A percentile compares a stretch with the other conserved stretches of the same genome.
phyloP scores from a whole-genome alignment of 1,140 invertebrate genomes.

The Drosophila ohnishii region DNA sequence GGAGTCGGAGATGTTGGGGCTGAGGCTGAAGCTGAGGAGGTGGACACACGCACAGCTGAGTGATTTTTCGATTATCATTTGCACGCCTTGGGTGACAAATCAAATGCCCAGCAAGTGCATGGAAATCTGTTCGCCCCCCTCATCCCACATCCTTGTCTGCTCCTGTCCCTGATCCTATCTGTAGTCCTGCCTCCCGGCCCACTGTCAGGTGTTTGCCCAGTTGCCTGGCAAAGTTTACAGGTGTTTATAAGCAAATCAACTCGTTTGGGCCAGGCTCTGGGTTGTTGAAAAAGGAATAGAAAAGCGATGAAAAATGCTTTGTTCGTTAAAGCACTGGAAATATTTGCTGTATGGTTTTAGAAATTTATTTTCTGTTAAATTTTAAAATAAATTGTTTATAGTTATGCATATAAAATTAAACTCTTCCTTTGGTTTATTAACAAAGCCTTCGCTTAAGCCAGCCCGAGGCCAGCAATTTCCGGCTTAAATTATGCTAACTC shows the following conservation, averaged over 20 bases:
- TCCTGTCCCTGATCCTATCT: slow-evolving; percentile 1
- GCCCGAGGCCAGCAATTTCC: neutral
- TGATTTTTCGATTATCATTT: slow-evolving; percentile 82
- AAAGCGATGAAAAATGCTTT: neutral
- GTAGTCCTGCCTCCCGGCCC: no score
- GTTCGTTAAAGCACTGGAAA: neutral
- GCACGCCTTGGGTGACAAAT: slow-evolving; percentile 80
- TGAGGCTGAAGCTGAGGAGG: neutral
- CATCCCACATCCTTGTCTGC: neutral
- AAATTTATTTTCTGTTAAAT: neutral
- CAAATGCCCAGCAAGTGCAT: slow-evolving; percentile 74
- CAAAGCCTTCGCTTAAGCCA: neutral
- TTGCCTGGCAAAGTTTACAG: slow-evolving; percentile 58
- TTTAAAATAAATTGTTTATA: neutral
- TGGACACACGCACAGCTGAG: slow-evolving; percentile 70
- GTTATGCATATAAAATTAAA: neutral
- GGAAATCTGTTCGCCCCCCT: slow-evolving; percentile 50
- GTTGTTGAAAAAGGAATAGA: neutral
- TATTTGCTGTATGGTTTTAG: neutral
- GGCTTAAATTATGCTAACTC: neutral
- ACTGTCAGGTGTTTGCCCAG: slow-evolving; percentile 23
- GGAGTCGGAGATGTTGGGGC: neutral
- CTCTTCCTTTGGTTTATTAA: neutral
- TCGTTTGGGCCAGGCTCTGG: neutral
- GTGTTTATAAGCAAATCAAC: slow-evolving; percentile 58